phyloP scores from a whole-genome alignment of 2,797 vertebrate species.

The Sebastes steindachneri region DNA sequence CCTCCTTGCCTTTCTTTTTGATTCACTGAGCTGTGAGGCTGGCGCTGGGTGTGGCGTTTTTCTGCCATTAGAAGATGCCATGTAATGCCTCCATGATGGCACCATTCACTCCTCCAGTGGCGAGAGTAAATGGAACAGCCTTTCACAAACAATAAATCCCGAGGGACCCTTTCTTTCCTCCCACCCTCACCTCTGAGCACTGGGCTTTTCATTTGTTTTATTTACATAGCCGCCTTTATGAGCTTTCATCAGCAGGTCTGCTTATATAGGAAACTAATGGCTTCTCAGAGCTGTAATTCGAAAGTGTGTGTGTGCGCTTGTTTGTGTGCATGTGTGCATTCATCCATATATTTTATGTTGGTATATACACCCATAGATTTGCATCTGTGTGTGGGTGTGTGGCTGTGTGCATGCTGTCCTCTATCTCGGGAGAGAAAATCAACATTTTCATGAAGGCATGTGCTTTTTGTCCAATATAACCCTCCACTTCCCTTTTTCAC shows the following conservation, averaged over 20 bases:
- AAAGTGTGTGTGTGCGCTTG: conserved; percentile 49
- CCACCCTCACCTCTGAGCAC: conserved; percentile 69
- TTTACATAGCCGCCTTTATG: conserved; percentile 82
- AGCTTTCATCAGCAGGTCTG: conserved; percentile 80
- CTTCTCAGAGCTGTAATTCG: conserved; percentile 66
- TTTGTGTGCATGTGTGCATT: conserved; percentile 55
- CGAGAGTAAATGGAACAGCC: conserved; percentile 82
- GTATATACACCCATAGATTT: conserved; percentile 54
- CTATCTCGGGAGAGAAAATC: conserved; percentile 49
- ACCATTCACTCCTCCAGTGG: conserved; percentile 71
- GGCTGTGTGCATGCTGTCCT: conserved; percentile 1
- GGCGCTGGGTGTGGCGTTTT: conserved; percentile 38
- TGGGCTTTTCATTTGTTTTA: conserved; percentile 83
- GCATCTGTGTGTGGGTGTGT: conserved; percentile 6
- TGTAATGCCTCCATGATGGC: conserved; percentile 73
- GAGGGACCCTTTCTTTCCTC: conserved; percentile 57
- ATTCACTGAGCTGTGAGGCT: conserved; percentile 51
- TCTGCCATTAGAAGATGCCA: conserved; percentile 65
- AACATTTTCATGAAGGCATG: conserved; percentile 61
- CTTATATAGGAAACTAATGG: conserved; percentile 81
- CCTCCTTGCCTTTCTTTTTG: conserved; percentile 37
- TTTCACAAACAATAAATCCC: conserved; percentile 82
- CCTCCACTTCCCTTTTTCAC: conserved; percentile 29
- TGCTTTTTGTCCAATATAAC: conserved; percentile 50
- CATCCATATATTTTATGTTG: conserved; percentile 68